Percentiles rank a stretch among this genome's conserved stretches.
Evolutionary conservation across 1,140 invertebrate species (phyloP).

Genomic region (Musca domestica): DNA sequence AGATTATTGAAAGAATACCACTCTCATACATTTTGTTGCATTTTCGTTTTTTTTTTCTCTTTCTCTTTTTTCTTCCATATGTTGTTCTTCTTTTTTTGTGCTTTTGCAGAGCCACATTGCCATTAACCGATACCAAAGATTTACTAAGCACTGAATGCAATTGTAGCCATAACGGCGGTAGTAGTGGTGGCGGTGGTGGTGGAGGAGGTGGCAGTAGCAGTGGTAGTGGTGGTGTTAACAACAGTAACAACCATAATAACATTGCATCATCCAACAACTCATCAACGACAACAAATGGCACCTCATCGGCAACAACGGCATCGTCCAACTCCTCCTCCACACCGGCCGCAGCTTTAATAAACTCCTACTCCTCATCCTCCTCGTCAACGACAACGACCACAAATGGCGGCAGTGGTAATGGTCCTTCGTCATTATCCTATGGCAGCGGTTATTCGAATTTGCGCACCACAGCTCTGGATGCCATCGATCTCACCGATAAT

Average conservation of each 20-base stretch:
- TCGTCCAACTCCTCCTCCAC: slow-evolving; percentile 31
- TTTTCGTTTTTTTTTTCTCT: neutral
- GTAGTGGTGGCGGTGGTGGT: slow-evolving; percentile 26
- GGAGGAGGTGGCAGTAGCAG: slow-evolving; percentile 3
- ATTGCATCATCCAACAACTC: neutral
- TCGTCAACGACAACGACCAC: slow-evolving; percentile 26
- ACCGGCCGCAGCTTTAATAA: slow-evolving; percentile 36
- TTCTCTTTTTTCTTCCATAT: slow-evolving; percentile 1
- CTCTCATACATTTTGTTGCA: slow-evolving; percentile 21
- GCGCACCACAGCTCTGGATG: slow-evolving; percentile 26
- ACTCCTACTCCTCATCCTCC: too few species aligned
- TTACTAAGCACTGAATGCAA: slow-evolving; percentile 50
- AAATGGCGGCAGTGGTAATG: slow-evolving; percentile 21
- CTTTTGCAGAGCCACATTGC: slow-evolving; percentile 49
- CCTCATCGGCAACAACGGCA: slow-evolving; percentile 13
- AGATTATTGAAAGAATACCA: too few species aligned
- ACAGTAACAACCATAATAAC: slow-evolving; percentile 1
- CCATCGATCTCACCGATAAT: slow-evolving; percentile 9
- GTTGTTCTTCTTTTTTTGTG: neutral
- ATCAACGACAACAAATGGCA: slow-evolving; percentile 8
- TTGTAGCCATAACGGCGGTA: slow-evolving; percentile 45
- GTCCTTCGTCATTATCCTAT: slow-evolving; percentile 3
- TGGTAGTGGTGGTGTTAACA: neutral
- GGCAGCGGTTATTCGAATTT: slow-evolving; percentile 25
- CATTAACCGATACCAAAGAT: slow-evolving; percentile 54